Percentiles rank a stretch among this genome's conserved stretches.
These are phyloP conservation scores for Tipula vernalis DNA, from an alignment of 2,888 invertebrate species.

Conservation along the genomic window DNA sequence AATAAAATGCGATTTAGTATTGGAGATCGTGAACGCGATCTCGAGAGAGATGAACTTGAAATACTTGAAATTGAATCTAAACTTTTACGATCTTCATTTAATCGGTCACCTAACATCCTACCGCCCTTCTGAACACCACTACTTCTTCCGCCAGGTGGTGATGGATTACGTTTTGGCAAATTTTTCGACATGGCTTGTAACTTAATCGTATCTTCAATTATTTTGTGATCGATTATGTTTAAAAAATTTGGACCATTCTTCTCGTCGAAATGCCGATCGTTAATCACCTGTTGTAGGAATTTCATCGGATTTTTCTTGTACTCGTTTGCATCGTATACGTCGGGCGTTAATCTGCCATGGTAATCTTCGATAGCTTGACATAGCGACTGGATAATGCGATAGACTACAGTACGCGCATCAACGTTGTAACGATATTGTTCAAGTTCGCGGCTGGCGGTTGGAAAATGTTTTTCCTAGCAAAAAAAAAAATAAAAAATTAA, in stretches of 20 bases:
- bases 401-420: conserved; percentile 41
- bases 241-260: conserved; percentile 42
- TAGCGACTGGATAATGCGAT: conserved; percentile 39
- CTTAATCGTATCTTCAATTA: conserved; percentile 18
- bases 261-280: conserved; percentile 54
- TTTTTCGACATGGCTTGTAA: not conserved
- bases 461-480: conserved; percentile 33
- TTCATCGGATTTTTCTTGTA: conserved; percentile 51
- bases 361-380: conserved; percentile 61
- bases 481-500: conserved; percentile 8
- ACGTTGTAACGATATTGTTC: conserved; percentile 47
- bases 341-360: conserved; percentile 55
- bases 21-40: not conserved
- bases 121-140: conserved; percentile 26
- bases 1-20: not conserved
- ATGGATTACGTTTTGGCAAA: conserved; percentile 36
- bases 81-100: conserved; percentile 16
- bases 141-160: conserved; percentile 43
- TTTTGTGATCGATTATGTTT: conserved; percentile 36
- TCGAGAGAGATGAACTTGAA: conserved; percentile 23
- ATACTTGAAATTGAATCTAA: conserved; percentile 25
- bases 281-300: conserved; percentile 50
- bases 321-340: conserved; percentile 51
- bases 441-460: conserved; percentile 45
- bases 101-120: conserved; percentile 5